phyloP scores from a whole-genome alignment of 2,888 invertebrate genomes.

The Aelia acuminata region DNA sequence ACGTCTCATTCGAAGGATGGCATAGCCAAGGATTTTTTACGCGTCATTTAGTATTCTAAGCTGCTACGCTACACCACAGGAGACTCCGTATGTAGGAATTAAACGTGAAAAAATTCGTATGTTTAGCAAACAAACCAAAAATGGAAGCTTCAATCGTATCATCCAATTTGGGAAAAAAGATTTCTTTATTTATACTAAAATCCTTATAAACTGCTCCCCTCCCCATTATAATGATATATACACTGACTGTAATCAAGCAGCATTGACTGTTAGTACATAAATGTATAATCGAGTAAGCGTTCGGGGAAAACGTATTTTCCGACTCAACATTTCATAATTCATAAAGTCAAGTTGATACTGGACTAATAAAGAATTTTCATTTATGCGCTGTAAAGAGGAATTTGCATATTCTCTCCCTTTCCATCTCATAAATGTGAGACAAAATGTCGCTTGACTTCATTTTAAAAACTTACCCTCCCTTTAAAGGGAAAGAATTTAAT shows the following conservation, averaged over 20 bases:
- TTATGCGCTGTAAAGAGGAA: constrained; percentile 30
- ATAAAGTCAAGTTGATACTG: neutral
- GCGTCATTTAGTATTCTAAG: no score
- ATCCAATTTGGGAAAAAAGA: no score
- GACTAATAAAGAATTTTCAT: constrained; percentile 31
- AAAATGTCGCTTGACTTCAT: constrained; percentile 14
- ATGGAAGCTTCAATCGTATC: no score
- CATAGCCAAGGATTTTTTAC: no score
- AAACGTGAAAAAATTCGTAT: no score
- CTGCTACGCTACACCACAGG: no score
- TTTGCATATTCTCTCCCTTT: constrained; percentile 29
- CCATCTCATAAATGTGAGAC: constrained; percentile 25
- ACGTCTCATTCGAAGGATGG: no score
- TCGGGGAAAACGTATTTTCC: neutral
- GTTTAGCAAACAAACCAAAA: no score
- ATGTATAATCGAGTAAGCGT: neutral
- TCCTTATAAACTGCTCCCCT: no score
- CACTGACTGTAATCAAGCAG: neutral
- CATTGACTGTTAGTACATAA: neutral
- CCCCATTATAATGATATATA: no score
- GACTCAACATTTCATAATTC: constrained; percentile 29
- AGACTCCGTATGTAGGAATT: no score
- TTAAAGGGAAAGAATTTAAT: constrained; percentile 8
- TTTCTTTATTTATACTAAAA: no score
- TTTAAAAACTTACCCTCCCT: neutral